phyloP scores from a whole-genome alignment of 1,140 invertebrate species.

The Aphelinus atriplicis region DNA sequence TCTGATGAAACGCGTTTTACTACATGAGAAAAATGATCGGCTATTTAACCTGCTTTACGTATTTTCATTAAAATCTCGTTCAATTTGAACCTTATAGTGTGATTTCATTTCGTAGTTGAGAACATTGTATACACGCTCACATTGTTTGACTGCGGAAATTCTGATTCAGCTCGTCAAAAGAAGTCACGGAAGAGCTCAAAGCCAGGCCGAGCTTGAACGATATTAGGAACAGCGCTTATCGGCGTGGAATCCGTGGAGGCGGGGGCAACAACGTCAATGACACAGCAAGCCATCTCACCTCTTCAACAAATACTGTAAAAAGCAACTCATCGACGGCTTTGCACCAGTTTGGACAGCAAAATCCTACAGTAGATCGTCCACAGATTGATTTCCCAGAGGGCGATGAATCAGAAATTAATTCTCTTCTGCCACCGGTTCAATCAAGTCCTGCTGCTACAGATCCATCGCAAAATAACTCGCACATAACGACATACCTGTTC shows the following conservation, averaged over 20 bases:
- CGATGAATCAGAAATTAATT: background rate
- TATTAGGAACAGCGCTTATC: background rate
- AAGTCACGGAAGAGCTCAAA: constrained; percentile 3
- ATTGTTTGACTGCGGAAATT: too few relatives aligned
- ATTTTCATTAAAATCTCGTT: too few relatives aligned
- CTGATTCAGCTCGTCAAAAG: constrained; percentile 3
- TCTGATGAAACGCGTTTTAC: too few relatives aligned
- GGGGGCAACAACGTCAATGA: background rate
- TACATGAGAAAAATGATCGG: too few relatives aligned
- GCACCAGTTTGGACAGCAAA: background rate
- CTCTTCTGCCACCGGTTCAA: too few relatives aligned
- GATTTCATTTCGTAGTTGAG: too few relatives aligned
- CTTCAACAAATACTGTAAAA: background rate
- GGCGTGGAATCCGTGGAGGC: constrained; percentile 2
- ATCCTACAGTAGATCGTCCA: background rate
- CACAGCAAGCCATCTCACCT: background rate
- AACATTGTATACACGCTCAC: too few relatives aligned
- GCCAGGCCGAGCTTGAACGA: background rate
- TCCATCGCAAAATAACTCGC: background rate
- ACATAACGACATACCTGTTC: constrained; percentile 26
- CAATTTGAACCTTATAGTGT: too few relatives aligned
- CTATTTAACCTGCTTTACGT: too few relatives aligned
- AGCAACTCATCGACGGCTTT: too few relatives aligned
- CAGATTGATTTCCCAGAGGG: background rate
- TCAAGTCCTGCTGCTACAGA: background rate